Evolutionary conservation across 2,797 vertebrate species (phyloP).

Genomic region (Apogon talboti): DNA sequence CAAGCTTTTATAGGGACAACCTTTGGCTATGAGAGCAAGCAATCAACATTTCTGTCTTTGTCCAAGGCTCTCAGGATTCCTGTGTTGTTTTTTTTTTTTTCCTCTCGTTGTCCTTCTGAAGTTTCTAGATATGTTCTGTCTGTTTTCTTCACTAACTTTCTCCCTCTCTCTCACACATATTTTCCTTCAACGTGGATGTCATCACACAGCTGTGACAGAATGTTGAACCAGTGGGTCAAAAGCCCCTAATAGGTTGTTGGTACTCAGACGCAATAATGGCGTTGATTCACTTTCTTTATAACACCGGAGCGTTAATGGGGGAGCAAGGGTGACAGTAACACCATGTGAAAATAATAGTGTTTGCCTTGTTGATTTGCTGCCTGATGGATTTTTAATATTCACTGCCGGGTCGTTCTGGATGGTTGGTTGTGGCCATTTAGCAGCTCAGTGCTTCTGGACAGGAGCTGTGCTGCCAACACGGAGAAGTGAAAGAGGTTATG

Average conservation of each 20-base stretch:
- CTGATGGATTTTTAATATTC: slow-evolving; percentile 82
- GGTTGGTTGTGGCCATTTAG: slow-evolving; percentile 64
- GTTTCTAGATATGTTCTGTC: slow-evolving; percentile 34
- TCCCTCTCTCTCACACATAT: background rate
- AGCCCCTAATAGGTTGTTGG: slow-evolving; percentile 75
- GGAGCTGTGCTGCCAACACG: slow-evolving; percentile 42
- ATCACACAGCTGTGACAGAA: slow-evolving; percentile 59
- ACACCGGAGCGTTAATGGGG: slow-evolving; percentile 64
- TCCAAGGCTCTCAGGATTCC: no score
- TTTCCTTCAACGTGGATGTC: slow-evolving; percentile 25
- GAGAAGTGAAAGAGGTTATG: slow-evolving; percentile 41
- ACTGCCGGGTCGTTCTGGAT: slow-evolving; percentile 67
- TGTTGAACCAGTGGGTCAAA: slow-evolving; percentile 74
- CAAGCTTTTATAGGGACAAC: slow-evolving; percentile 77
- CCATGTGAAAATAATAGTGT: slow-evolving; percentile 79
- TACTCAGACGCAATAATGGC: slow-evolving; percentile 59
- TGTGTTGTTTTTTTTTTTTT: slow-evolving; percentile 34
- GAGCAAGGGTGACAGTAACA: slow-evolving; percentile 71
- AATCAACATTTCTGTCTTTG: slow-evolving; percentile 74
- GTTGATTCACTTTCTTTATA: slow-evolving; percentile 73
- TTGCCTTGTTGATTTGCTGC: slow-evolving; percentile 74
- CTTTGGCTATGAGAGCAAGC: slow-evolving; percentile 69
- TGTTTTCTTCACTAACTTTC: background rate
- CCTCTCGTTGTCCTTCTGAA: slow-evolving; percentile 50
- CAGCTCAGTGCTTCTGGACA: slow-evolving; percentile 55